A percentile compares a stretch with the other conserved stretches of the same genome.
These are phyloP conservation scores for Nautilus pompilius DNA, from an alignment of 1,140 invertebrate species.

Conservation along the genomic window DNA sequence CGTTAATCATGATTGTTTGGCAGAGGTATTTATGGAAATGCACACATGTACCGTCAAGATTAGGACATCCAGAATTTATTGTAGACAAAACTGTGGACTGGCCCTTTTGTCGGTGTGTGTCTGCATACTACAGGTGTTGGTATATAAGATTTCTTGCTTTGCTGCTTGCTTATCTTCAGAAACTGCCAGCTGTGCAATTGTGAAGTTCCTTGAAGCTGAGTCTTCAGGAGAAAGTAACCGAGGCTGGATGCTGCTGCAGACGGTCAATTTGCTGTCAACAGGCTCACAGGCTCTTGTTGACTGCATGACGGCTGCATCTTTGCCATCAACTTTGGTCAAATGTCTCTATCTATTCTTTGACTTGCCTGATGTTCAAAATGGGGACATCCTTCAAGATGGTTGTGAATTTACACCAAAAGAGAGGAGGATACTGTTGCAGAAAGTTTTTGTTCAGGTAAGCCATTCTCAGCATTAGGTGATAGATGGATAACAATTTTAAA, in stretches of 20 bases:
- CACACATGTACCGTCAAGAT: no score
- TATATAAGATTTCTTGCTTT: no score
- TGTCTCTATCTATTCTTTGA: conserved; percentile 99
- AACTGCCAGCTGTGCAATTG: conserved; percentile 91
- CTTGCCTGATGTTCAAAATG: conserved; percentile 71
- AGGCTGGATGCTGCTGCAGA: conserved; percentile 93
- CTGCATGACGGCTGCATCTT: conserved; percentile 88
- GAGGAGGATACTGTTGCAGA: conserved; percentile 86
- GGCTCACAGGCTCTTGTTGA: conserved; percentile 57
- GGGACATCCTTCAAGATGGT: conserved; percentile 61
- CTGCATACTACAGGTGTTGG: no score
- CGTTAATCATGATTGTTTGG: no score
- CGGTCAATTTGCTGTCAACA: conserved; percentile 80
- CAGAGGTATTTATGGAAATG: no score
- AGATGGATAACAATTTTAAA: no score
- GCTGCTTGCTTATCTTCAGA: no score
- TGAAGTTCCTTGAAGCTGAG: conserved; percentile 87
- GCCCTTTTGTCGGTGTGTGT: no score
- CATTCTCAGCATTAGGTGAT: no score
- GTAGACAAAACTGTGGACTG: no score
- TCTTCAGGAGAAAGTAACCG: conserved; percentile 80
- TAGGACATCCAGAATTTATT: no score
- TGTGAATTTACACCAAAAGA: conserved; percentile 89
- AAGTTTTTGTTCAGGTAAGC: conserved; percentile 90
- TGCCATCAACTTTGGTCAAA: conserved; percentile 97